Conservation (phyloP, 1,140 invertebrate species). For the Neuroterus valhalla region DNA sequence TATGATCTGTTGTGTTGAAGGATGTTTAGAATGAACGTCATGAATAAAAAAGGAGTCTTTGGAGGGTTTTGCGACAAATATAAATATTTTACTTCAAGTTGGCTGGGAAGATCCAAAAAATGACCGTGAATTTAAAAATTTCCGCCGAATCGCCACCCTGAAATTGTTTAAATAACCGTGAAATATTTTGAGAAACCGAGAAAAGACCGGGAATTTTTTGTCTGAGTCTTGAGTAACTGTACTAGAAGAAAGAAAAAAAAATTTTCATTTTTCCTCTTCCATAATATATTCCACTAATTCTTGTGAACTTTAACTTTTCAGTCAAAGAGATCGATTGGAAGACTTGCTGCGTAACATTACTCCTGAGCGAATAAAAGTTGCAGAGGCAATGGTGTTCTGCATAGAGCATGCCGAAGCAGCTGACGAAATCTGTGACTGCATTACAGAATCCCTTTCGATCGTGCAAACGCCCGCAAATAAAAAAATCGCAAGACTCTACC, state of each 20-base stretch:
- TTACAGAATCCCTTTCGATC: constrained; percentile 89
- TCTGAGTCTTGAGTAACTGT: neutral
- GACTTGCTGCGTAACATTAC: constrained; percentile 91
- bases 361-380: constrained; percentile 90
- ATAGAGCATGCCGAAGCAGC: constrained; percentile 98
- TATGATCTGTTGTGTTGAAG: too few species aligned
- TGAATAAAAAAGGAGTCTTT: too few species aligned
- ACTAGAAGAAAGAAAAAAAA: neutral
- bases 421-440: constrained; percentile 95
- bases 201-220: neutral
- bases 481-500: constrained; percentile 95
- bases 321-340: constrained; percentile 94
- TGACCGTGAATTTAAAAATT: too few species aligned
- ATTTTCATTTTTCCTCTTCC: too few species aligned
- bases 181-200: too few species aligned
- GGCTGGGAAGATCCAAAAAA: too few species aligned
- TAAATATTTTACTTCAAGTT: too few species aligned
- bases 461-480: constrained; percentile 88
- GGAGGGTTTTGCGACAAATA: too few species aligned
- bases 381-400: constrained; percentile 98
- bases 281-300: too few species aligned
- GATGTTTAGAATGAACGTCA: too few species aligned
- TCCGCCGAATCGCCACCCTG: too few species aligned
- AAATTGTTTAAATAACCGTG: too few species aligned
- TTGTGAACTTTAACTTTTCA: constrained; percentile 69